phyloP scores from a whole-genome alignment of 2,113 vertebrate species.

The Cheirogaleus medius region DNA sequence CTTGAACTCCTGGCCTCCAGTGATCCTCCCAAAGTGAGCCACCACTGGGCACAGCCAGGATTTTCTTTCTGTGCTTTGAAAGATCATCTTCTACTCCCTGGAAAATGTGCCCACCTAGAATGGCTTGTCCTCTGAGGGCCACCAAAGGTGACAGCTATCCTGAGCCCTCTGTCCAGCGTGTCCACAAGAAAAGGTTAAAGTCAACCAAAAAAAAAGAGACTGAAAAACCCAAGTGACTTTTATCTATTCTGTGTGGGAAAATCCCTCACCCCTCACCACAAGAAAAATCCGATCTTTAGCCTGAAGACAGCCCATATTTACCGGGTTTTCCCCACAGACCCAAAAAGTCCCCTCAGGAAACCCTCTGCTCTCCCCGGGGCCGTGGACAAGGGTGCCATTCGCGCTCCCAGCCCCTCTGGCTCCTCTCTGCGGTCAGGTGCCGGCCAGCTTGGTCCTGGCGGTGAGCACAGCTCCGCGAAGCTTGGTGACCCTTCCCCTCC shows the following conservation, averaged over 20 bases:
- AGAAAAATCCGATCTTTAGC: neutral
- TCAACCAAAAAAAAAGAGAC: neutral
- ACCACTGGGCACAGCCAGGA: neutral
- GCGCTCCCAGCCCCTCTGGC: neutral
- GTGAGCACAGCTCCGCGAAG: neutral
- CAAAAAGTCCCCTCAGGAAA: neutral
- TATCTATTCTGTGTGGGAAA: neutral
- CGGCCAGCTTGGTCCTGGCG: rapidly evolving
- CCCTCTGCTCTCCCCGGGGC: neutral
- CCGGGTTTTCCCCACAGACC: neutral
- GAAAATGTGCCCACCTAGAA: neutral
- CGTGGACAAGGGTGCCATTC: neutral
- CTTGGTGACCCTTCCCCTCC: neutral
- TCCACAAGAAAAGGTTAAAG: neutral
- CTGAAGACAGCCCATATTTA: neutral
- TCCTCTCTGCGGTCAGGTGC: neutral
- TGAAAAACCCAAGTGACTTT: neutral
- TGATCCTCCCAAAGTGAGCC: too few species aligned
- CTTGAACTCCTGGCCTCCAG: too few species aligned
- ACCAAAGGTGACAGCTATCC: neutral
- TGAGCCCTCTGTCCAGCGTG: neutral
- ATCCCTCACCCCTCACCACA: neutral
- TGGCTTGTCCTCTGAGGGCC: neutral
- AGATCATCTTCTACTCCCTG: neutral
- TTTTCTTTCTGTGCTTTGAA: neutral